Base-by-base conservation (phyloP, 2,797 vertebrate genomes). In the Myiotriccus ornatus region DNA sequence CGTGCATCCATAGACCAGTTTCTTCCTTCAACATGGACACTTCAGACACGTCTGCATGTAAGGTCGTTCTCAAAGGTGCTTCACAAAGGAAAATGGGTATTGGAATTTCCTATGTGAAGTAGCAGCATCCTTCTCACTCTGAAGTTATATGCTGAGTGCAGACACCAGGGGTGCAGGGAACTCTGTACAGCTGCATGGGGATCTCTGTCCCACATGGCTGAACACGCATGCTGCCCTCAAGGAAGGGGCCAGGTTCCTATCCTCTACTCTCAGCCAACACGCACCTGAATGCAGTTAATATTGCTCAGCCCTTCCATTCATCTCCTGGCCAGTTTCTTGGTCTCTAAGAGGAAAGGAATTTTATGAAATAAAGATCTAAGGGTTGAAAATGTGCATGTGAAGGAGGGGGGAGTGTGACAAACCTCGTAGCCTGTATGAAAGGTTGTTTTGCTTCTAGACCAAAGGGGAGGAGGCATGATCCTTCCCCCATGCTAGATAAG, bases 201-300 rank as follows among this genome's bases (percentile, higher is more conserved):
- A 52, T n/a, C 0, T 0, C 46, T 7, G 2, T 64, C 87, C 65
- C 80, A 60, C 19, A 0, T 37, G 47, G 78, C 89, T 77, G 75
- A 92, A 80, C 7, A 3, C 0, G 3, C 52, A 24, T 2, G 0
- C 76, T 94, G 84, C 94, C 94, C 79, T 57, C 28, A 1, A 95
- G 95, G 84, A 86, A 91, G 52, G 60, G 65, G 78, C 63, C 18
- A 1, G 34, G 49, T 68, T 80, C 67, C 62, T 77, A 55, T 81
- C 9, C 23, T 75, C 70, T 52, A 24, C 14, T 65, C 56, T 80
- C 47, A 74, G 82, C 49, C 74, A 86, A 30, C 23, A 15, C 68
- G 85, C 96, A 96, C 93, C 91, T 96, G 94, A 93, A 83, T 27
- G 77, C 87, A 81, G 76, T 94, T 91, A 91, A 91, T 97, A 92